Conservation (phyloP, 2,888 invertebrate genomes). For the Cantharis flavilabris region DNA sequence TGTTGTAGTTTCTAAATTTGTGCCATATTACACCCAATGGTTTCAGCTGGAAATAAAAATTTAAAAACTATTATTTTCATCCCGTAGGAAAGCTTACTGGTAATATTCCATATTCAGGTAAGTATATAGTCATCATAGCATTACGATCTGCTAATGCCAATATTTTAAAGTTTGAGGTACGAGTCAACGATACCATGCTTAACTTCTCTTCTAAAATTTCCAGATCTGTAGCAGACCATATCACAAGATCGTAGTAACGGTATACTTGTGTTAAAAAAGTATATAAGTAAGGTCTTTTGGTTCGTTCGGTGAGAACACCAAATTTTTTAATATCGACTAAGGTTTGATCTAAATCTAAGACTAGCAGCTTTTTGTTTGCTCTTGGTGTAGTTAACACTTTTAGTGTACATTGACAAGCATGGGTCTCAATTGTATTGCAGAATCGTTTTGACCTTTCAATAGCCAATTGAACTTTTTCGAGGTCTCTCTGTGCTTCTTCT, state of each 20-base stretch:
- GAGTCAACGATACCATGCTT: background rate
- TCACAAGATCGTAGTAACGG: background rate
- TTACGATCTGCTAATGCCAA: background rate
- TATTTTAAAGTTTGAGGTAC: background rate
- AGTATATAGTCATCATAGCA: background rate
- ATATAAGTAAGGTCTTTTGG: background rate
- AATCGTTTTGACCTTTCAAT: background rate
- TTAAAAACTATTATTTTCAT: background rate
- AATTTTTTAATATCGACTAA: background rate
- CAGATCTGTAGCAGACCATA: background rate
- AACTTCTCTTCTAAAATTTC: background rate
- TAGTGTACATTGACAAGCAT: background rate
- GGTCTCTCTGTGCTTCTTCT: background rate
- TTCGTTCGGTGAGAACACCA: background rate
- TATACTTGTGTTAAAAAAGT: background rate
- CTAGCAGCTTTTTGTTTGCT: background rate
- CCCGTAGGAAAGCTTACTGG: background rate
- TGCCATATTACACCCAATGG: background rate
- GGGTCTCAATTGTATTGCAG: background rate
- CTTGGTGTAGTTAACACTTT: background rate
- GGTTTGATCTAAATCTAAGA: background rate
- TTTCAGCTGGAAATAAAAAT: background rate
- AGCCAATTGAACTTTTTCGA: background rate
- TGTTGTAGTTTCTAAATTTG: background rate
- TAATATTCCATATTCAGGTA: background rate